Conservation (phyloP, 1,140 invertebrate species). For the Drosophila asahinai region DNA sequence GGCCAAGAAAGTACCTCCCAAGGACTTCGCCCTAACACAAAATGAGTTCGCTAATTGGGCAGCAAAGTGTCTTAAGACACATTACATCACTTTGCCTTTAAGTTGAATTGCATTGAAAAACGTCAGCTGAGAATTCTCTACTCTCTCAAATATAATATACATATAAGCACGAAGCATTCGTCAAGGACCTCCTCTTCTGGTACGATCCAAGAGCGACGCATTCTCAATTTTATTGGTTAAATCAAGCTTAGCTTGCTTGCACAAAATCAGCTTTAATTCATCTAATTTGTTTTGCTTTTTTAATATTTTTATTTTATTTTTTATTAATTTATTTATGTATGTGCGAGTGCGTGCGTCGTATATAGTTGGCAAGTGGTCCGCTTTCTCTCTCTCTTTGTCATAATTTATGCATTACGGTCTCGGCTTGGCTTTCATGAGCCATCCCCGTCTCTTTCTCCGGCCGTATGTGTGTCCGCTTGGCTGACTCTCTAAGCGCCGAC, state of each 20-base stretch:
- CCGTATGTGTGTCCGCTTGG: slow-evolving; percentile 24
- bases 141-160: no score
- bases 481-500: slow-evolving; percentile 37
- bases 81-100: background rate
- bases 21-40: background rate
- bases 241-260: background rate
- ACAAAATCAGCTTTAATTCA: background rate
- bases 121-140: background rate
- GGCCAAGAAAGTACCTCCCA: background rate
- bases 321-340: slow-evolving; percentile 22
- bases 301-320: slow-evolving; percentile 5
- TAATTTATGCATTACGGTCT: slow-evolving; percentile 76
- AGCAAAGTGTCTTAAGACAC: slow-evolving; percentile 20
- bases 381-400: slow-evolving; percentile 28
- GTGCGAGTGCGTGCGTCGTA: background rate
- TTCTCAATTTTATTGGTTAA: background rate
- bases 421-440: slow-evolving; percentile 58
- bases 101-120: slow-evolving; percentile 3
- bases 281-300: slow-evolving; percentile 54
- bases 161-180: no score
- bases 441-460: slow-evolving; percentile 2
- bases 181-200: no score
- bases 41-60: slow-evolving; percentile 27
- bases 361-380: slow-evolving; percentile 30
- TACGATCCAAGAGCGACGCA: background rate